Conservation (phyloP, 2,113 vertebrate genomes). For the Stigmatopora nigra region DNA sequence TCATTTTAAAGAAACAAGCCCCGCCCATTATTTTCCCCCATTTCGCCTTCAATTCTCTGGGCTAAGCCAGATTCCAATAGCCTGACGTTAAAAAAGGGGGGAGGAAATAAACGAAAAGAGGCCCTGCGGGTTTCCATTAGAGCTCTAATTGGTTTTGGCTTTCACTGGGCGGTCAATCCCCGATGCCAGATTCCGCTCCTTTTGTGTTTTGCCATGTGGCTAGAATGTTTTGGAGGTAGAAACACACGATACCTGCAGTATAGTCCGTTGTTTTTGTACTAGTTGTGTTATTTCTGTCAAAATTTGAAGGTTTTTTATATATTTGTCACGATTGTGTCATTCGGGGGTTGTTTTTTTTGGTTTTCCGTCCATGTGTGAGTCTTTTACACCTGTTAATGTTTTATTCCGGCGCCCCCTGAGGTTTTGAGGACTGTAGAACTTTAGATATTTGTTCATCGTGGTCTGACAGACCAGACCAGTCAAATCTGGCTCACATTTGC, state of each 20-base stretch:
- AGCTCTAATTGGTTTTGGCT: conserved; percentile 74
- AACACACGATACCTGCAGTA: conserved; percentile 33
- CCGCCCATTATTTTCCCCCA: conserved; percentile 45
- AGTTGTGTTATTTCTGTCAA: conserved; percentile 1
- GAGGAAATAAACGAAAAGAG: conserved; percentile 70
- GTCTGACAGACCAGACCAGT: conserved; percentile 54
- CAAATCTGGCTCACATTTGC: conserved; percentile 62
- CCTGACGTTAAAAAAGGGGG: conserved; percentile 63
- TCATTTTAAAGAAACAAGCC: conserved; percentile 46
- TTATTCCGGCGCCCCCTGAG: conserved; percentile 55
- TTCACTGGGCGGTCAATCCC: conserved; percentile 46
- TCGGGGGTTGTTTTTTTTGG: conserved; percentile 20
- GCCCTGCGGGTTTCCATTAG: conserved; percentile 74
- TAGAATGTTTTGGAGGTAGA: conserved; percentile 58
- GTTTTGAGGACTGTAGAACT: conserved; percentile 14
- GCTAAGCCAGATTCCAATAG: conserved; percentile 69
- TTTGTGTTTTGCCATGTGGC: conserved; percentile 64
- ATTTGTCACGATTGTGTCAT: conserved; percentile 29
- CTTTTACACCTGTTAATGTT: conserved; percentile 69
- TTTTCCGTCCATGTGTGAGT: conserved; percentile 59
- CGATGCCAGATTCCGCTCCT: conserved; percentile 55
- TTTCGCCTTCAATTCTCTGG: conserved; percentile 49
- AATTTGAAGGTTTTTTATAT: neutral
- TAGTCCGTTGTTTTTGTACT: conserved; percentile 1
- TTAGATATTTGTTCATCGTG: conserved; percentile 64